Percentiles rank a stretch among this genome's conserved stretches.
Evolutionary conservation across 1,140 invertebrate species (phyloP).

Genomic region (Heliothis virescens): DNA sequence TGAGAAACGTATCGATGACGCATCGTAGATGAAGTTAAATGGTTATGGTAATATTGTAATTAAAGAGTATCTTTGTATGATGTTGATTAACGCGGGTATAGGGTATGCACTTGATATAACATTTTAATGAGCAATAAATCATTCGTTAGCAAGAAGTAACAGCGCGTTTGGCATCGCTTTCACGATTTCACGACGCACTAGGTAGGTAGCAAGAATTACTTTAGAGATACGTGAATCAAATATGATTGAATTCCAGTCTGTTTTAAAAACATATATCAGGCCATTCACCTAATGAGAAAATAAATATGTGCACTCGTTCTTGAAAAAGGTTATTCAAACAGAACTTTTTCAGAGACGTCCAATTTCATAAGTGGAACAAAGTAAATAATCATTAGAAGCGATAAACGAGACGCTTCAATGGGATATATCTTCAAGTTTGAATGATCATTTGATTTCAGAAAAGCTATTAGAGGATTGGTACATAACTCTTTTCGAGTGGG

Average conservation of each 20-base stretch:
- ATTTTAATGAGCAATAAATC: slow-evolving; percentile 37
- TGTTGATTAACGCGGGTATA: not conserved
- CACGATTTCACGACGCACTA: slow-evolving; percentile 42
- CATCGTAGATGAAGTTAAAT: not conserved
- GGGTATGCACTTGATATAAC: not conserved
- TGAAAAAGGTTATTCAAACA: not conserved
- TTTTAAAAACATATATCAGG: slow-evolving; percentile 13
- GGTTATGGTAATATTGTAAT: not conserved
- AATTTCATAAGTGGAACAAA: slow-evolving; percentile 6
- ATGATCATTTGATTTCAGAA: not conserved
- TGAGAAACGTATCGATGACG: not conserved
- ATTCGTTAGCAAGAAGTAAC: slow-evolving; percentile 19
- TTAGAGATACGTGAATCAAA: slow-evolving; percentile 16
- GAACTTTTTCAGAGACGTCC: slow-evolving; percentile 1
- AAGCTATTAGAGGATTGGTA: not conserved
- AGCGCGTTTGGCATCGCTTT: slow-evolving; percentile 31
- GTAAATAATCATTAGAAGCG: not conserved
- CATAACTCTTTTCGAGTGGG: not conserved
- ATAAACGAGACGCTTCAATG: not conserved
- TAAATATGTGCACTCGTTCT: slow-evolving; percentile 17
- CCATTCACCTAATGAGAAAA: not conserved
- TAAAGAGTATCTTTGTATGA: not conserved
- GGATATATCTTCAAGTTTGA: not conserved
- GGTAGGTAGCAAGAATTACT: not conserved
- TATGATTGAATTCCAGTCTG: slow-evolving; percentile 13